Evolutionary conservation across 2,888 invertebrate genomes (phyloP).

Genomic region (Spodoptera littoralis): DNA sequence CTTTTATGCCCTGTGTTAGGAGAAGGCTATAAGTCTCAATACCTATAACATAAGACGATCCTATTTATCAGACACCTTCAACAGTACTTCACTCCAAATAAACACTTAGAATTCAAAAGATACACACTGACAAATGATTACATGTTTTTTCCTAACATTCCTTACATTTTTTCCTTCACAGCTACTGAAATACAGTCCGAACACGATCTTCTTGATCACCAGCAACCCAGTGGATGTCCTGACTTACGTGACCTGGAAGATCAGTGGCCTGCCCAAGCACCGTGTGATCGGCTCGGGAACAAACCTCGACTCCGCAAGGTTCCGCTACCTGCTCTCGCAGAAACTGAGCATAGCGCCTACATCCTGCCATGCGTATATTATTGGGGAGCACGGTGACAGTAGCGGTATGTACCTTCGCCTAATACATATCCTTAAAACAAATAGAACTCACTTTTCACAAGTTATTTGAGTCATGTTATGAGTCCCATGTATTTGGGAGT

Average conservation of each 20-base stretch:
- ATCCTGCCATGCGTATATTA: conserved; percentile 97
- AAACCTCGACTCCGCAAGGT: conserved; percentile 97
- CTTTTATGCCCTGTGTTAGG: too few species aligned
- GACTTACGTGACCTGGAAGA: conserved; percentile 98
- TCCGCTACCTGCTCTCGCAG: conserved; percentile 96
- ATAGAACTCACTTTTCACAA: too few species aligned
- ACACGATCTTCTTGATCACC: conserved; percentile 95
- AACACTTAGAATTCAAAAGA: too few species aligned
- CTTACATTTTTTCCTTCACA: conserved; percentile 62
- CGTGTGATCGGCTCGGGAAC: conserved; percentile 97
- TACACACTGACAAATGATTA: too few species aligned
- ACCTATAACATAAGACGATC: too few species aligned
- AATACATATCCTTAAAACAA: too few species aligned
- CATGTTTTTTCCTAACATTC: neutral
- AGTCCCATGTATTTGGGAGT: too few species aligned
- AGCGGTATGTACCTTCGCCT: conserved; percentile 88
- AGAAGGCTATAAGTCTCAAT: too few species aligned
- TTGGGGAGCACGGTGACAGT: conserved; percentile 98
- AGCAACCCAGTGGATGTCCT: conserved; percentile 98
- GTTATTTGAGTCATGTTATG: too few species aligned
- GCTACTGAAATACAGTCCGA: conserved; percentile 94
- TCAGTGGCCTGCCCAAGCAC: conserved; percentile 96
- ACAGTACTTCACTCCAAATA: too few species aligned
- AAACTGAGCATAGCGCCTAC: conserved; percentile 94
- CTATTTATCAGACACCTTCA: too few species aligned